Percentiles rank a stretch among this genome's conserved stretches.
These are phyloP conservation scores for Prionailurus viverrinus DNA, from an alignment of 2,113 vertebrate species.

Conservation along the genomic window DNA sequence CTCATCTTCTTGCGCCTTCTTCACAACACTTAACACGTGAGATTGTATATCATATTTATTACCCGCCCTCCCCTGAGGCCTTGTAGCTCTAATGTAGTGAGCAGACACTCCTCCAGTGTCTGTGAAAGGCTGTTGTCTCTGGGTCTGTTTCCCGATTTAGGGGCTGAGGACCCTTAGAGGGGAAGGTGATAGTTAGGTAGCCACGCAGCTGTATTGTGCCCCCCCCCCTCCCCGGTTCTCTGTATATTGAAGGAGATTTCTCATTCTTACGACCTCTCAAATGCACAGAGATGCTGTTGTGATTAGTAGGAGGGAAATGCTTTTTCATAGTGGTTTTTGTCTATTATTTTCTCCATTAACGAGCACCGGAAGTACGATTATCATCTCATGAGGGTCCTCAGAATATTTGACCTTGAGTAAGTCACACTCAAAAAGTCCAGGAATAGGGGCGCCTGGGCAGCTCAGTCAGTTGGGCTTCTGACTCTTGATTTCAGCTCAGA, in stretches of 20 bases:
- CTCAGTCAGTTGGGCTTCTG: too few relatives aligned
- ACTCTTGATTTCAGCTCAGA: too few relatives aligned
- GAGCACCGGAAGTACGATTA: background rate
- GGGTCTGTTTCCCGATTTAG: background rate
- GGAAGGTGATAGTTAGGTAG: background rate
- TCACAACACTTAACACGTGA: background rate
- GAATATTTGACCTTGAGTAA: background rate
- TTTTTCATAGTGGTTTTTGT: background rate
- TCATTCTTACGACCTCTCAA: background rate
- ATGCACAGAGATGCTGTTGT: background rate
- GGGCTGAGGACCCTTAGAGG: background rate
- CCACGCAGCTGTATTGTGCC: too few relatives aligned
- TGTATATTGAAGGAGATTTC: background rate
- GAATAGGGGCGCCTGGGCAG: background rate
- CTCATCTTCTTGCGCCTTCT: background rate
- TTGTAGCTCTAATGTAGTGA: background rate
- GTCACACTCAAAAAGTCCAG: background rate
- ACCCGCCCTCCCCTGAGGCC: background rate
- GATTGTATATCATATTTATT: accelerated
- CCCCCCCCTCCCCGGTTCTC: background rate
- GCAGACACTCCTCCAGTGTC: background rate
- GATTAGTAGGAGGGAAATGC: background rate
- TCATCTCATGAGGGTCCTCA: background rate
- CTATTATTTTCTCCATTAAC: background rate
- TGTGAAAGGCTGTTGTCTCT: background rate